Evolutionary conservation across 1,140 invertebrate species (phyloP).

Genomic region (Drosophila virilis): DNA sequence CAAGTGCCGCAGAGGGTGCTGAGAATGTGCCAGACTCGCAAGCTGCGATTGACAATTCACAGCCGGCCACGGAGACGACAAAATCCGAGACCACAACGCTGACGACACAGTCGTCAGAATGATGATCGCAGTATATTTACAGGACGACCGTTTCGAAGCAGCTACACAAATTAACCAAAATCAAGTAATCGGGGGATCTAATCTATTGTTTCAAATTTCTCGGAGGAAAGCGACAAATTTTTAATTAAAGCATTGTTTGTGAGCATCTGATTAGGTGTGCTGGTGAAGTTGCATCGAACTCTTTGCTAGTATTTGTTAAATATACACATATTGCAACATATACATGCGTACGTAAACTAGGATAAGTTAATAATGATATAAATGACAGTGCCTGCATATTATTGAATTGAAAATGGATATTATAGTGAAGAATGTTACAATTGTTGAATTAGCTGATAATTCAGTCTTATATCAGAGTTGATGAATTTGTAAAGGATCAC

Average conservation of each 20-base stretch:
- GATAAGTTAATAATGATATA: conserved; percentile 90
- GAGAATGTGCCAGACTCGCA: conserved; percentile 1
- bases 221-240: conserved; percentile 43
- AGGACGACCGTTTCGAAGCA: conserved; percentile 71
- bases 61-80: conserved; percentile 19
- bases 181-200: conserved; percentile 55
- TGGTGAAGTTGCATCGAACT: conserved; percentile 20
- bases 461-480: conserved; percentile 41
- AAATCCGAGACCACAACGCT: conserved; percentile 32
- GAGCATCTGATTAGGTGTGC: conserved; percentile 32
- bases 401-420: conserved; percentile 32
- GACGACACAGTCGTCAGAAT: conserved; percentile 59
- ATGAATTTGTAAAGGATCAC: conserved; percentile 4
- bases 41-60: not conserved
- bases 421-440: conserved; percentile 35
- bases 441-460: conserved; percentile 52
- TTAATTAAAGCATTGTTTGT: conserved; percentile 32
- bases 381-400: conserved; percentile 89
- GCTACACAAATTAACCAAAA: conserved; percentile 79
- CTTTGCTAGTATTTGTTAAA: conserved; percentile 40
- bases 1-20: conserved; percentile 23
- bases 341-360: conserved; percentile 45
- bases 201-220: conserved; percentile 33
- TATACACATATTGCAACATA: conserved; percentile 17
- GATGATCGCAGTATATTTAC: conserved; percentile 69